Evolutionary conservation across 2,888 invertebrate genomes (phyloP), one percentile per base, ranked within the genome.

Genomic region (Oligia fasciuncula): DNA sequence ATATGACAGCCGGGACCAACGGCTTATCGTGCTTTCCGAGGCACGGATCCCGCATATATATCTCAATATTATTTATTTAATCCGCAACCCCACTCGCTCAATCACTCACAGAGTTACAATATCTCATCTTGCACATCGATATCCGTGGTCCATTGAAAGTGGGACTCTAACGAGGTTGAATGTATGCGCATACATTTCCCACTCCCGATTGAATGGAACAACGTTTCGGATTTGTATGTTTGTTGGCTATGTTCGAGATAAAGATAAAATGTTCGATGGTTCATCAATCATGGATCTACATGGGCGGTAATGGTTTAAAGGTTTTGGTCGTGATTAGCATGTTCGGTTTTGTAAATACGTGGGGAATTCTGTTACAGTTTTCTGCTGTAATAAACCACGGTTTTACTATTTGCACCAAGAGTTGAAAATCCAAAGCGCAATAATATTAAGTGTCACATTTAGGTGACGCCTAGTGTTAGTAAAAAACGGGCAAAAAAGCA

Each of bases 161-260:
- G 91, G 91, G 87, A 87, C 90, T 91, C 92, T 95, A 95, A 95
- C 95, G 94, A 95, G 92, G 90, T 91, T 82, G 93, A 94, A 95
- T 95, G 86, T 95, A 95, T 95, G 95, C 95, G 95, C 95, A 95
- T 95, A 95, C 91, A 95, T 95, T 95, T 92, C 87, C 90, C 92
- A 91, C 90, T 90, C 91, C 90, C 93, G 91, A 94, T 93, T 93
- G 92, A 92, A 93, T 91, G 92, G 91, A 92, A 91, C 91, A 92
- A 91, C 92, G 92, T 91, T 92, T 91, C 87, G 84, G 92, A 93
- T 93, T 93, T 93, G 93, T 92, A 89, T 91, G 85, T 86, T 87
- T 88, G 87, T 76, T 74, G 80, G 86, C 75, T 77, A 76, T 82
- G 80, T 86, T 83, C 73, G 57, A 81, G 88, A 85, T 87, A 79